phyloP scores from a whole-genome alignment of 2,113 vertebrate species.

The Engystomops pustulosus region DNA sequence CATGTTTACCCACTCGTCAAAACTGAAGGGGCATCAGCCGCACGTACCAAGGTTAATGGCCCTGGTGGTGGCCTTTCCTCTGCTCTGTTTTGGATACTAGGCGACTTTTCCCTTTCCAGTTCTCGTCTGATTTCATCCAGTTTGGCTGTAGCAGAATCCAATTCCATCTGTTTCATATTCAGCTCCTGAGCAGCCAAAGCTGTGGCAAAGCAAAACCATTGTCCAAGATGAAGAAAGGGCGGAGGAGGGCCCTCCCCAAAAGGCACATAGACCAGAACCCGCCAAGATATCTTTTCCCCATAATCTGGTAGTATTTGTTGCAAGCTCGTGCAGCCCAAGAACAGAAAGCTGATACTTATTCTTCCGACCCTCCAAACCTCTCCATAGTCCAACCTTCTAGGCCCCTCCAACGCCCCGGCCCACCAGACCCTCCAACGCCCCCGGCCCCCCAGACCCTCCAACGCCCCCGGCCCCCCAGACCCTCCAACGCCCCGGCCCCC shows the following conservation, averaged over 20 bases:
- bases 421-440: too few species aligned
- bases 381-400: too few species aligned
- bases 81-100: slow-evolving; percentile 37
- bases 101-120: slow-evolving; percentile 81
- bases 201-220: slow-evolving; percentile 61
- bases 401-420: too few species aligned
- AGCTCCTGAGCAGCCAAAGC: slow-evolving; percentile 89
- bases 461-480: too few species aligned
- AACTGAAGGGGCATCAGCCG: background rate
- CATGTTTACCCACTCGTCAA: too few species aligned
- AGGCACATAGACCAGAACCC: background rate
- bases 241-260: background rate
- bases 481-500: too few species aligned
- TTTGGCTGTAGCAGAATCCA: slow-evolving; percentile 83
- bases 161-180: slow-evolving; percentile 88
- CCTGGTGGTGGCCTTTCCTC: background rate
- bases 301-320: background rate
- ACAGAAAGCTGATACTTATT: background rate
- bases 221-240: too few species aligned
- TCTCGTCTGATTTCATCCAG: slow-evolving; percentile 90
- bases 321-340: background rate
- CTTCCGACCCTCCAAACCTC: too few species aligned
- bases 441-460: too few species aligned
- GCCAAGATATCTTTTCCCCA: background rate
- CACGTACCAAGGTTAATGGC: background rate